A percentile compares a stretch with the other conserved stretches of the same genome.
phyloP scores from a whole-genome alignment of 2,797 vertebrate species.

The Bucorvus abyssinicus region DNA sequence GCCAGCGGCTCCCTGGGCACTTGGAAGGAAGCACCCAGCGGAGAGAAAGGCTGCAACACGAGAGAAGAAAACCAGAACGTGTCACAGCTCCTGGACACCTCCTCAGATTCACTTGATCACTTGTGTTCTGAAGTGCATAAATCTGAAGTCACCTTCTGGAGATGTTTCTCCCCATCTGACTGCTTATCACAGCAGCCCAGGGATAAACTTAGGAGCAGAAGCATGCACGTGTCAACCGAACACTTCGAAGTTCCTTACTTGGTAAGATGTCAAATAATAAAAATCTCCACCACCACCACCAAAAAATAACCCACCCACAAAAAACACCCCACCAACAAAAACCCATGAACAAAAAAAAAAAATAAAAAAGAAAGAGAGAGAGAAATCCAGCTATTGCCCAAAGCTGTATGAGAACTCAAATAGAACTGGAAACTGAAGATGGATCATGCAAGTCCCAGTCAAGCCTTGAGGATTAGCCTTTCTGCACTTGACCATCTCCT shows the following conservation, averaged over 20 bases:
- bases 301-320: too few species aligned
- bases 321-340: neutral
- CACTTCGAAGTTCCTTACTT: neutral
- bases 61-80: neutral
- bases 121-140: neutral
- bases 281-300: neutral
- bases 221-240: neutral
- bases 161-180: neutral
- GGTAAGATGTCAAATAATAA: neutral
- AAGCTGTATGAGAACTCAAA: neutral
- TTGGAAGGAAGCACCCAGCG: neutral
- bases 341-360: neutral
- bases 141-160: neutral
- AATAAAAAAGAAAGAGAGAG: too few species aligned
- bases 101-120: neutral
- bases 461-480: neutral
- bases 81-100: neutral
- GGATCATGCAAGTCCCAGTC: neutral
- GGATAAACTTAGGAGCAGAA: neutral
- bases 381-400: neutral
- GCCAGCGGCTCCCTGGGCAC: neutral
- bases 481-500: neutral
- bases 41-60: fast-evolving
- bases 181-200: fast-evolving
- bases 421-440: neutral